A percentile compares a stretch with the other conserved stretches of the same genome.
phyloP scores from a whole-genome alignment of 2,888 invertebrate species.

The Dicranocentrus wangi region DNA sequence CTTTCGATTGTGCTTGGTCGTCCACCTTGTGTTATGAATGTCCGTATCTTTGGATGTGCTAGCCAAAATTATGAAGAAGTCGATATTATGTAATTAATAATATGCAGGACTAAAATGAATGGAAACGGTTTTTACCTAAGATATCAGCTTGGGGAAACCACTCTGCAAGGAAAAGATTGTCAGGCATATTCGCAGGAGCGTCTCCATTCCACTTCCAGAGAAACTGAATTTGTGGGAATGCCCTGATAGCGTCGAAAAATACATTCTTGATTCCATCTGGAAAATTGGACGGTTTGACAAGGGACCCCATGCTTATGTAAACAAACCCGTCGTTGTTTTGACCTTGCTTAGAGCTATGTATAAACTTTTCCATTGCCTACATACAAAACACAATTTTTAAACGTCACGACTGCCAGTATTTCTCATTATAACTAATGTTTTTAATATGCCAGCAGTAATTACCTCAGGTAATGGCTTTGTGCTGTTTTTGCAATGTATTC shows the following conservation, averaged over 20 bases:
- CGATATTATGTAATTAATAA: too few species aligned
- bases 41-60: conserved; percentile 46
- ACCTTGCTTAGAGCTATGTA: too few species aligned
- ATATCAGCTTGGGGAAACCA: conserved; percentile 73
- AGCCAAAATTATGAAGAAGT: neutral
- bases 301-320: conserved; percentile 68
- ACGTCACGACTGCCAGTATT: conserved; percentile 17
- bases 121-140: conserved; percentile 55
- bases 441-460: too few species aligned
- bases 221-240: conserved; percentile 57
- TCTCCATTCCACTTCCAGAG: conserved; percentile 72
- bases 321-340: conserved; percentile 60
- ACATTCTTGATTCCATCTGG: conserved; percentile 34
- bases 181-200: conserved; percentile 56
- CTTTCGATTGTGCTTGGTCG: conserved; percentile 66
- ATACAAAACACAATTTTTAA: neutral
- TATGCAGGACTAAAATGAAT: neutral
- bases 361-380: conserved; percentile 56
- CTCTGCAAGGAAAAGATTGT: conserved; percentile 67
- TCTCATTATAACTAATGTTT: neutral
- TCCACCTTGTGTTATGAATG: conserved; percentile 62
- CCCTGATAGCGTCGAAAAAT: conserved; percentile 63
- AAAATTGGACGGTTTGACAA: conserved; percentile 29
- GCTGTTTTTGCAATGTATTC: conserved; percentile 16
- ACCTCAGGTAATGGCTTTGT: neutral